Evolutionary conservation across 23 tunicate species (phyloP).

Genomic region (Styela clava): DNA sequence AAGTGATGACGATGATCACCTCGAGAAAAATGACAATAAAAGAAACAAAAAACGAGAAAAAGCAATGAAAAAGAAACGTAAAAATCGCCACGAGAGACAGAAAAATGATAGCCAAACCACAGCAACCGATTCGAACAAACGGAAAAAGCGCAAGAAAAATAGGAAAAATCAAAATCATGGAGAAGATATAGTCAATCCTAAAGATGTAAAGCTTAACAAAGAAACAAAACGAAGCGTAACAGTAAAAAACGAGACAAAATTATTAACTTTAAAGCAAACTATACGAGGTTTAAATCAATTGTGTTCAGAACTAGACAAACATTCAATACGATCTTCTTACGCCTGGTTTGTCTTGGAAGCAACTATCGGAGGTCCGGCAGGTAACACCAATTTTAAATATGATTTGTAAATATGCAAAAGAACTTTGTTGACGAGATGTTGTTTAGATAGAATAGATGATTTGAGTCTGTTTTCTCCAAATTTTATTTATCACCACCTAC

Average conservation of each 20-base stretch:
- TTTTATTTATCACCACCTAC: no score
- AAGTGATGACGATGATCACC: background rate
- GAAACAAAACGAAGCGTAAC: background rate
- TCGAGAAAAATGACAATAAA: background rate
- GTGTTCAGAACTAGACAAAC: conserved; percentile 45
- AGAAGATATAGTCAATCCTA: background rate
- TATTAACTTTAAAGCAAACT: background rate
- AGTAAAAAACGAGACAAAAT: background rate
- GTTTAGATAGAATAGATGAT: no score
- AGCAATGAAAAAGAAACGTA: background rate
- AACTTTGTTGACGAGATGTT: background rate
- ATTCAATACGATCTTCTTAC: conserved; percentile 46
- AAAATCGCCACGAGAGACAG: background rate
- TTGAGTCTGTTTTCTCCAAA: no score
- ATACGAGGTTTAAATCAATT: conserved; percentile 27
- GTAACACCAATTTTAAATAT: conserved; percentile 28
- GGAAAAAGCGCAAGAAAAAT: background rate
- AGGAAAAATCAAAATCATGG: background rate
- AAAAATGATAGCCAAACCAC: background rate
- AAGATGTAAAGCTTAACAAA: background rate
- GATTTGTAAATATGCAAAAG: background rate
- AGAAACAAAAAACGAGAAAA: background rate
- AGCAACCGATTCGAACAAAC: background rate
- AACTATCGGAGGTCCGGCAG: conserved; percentile 63
- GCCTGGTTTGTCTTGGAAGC: conserved; percentile 80